Base-by-base conservation (phyloP, 2,797 vertebrate genomes). In the Mormyrops attenuatus region DNA sequence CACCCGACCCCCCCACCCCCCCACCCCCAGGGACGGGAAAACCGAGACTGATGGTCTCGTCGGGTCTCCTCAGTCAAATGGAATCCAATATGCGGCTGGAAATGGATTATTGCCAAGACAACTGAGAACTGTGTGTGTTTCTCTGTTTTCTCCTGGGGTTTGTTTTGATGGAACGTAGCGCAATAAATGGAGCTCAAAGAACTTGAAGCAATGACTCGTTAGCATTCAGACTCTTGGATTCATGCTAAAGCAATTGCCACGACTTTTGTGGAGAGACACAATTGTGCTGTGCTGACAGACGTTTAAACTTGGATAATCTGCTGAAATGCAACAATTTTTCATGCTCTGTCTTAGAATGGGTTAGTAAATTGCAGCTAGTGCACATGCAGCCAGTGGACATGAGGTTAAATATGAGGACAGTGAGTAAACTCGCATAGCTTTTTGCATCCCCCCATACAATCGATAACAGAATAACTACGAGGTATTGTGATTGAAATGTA, bases 31-130 rank as follows among this genome's bases (percentile, higher is more conserved):
- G 26, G 69, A 77, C 5, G 34, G 69, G 30, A 77, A 41, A 41
- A 77, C 69, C 2, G 15, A 77, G 69, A 77, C 73, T 20, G 73
- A 80, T 80, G 38, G 34, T 80, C 38, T 80, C 15, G 38, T 80
- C 26, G 34, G 73, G 73, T 80, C 73, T 80, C 73, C 38, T 80
- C 38, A 80, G 73, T 80, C 73, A 80, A 80, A 80, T 44, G 73
- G 73, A 80, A 80, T 41, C 73, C 26, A 15, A 80, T 80, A 80
- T 80, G 13, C 6, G 17, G 73, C 26, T 80, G 73, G 34, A 80
- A 41, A 80, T 80, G 73, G 73, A 20, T 44, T 80, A 38, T 26
- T 44, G 73, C 38, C 69, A 38, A 34, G 17, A 80, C 73, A 80
- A 41, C 34, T 80, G 73, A 41, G 73, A 80, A 80, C 69, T 41